Conservation (phyloP, 2,888 invertebrate species). For the Drosophila kambysellisi region DNA sequence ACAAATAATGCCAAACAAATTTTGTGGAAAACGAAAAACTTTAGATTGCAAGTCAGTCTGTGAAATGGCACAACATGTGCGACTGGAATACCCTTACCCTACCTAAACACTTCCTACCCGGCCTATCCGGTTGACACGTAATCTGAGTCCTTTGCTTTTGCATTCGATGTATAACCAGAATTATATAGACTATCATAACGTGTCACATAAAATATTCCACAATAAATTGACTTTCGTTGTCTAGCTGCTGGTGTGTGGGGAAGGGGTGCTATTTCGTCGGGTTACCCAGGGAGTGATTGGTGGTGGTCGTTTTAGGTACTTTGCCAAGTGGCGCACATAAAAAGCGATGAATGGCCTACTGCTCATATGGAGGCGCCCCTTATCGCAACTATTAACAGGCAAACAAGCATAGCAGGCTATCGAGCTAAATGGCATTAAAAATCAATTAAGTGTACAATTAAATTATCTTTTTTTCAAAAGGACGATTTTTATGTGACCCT, state of each 20-base stretch:
- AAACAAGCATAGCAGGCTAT: slow-evolving; percentile 56
- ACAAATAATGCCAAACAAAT: slow-evolving; percentile 53
- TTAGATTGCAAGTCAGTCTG: slow-evolving; percentile 65
- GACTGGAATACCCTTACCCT: background rate
- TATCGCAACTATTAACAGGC: slow-evolving; percentile 73
- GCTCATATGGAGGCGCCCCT: slow-evolving; percentile 49
- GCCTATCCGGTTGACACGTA: background rate
- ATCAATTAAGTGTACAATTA: slow-evolving; percentile 78
- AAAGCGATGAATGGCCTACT: slow-evolving; percentile 56
- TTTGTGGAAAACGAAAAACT: slow-evolving; percentile 59
- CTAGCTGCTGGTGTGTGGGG: slow-evolving; percentile 17
- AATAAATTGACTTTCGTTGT: slow-evolving; percentile 76
- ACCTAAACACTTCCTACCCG: background rate
- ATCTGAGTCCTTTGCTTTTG: slow-evolving; percentile 21
- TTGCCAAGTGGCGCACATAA: slow-evolving; percentile 72
- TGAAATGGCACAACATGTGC: slow-evolving; percentile 66
- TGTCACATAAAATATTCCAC: slow-evolving; percentile 80
- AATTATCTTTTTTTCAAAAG: slow-evolving; percentile 58
- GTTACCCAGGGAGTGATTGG: background rate
- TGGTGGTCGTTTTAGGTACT: slow-evolving; percentile 40
- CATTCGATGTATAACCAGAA: slow-evolving; percentile 38
- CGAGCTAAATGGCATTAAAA: slow-evolving; percentile 73
- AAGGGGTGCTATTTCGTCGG: slow-evolving; percentile 1
- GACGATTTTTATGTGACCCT: slow-evolving; percentile 32
- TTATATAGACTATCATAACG: slow-evolving; percentile 78